Conservation (phyloP, 2,113 vertebrate genomes). For the Ifrita kowaldi region DNA sequence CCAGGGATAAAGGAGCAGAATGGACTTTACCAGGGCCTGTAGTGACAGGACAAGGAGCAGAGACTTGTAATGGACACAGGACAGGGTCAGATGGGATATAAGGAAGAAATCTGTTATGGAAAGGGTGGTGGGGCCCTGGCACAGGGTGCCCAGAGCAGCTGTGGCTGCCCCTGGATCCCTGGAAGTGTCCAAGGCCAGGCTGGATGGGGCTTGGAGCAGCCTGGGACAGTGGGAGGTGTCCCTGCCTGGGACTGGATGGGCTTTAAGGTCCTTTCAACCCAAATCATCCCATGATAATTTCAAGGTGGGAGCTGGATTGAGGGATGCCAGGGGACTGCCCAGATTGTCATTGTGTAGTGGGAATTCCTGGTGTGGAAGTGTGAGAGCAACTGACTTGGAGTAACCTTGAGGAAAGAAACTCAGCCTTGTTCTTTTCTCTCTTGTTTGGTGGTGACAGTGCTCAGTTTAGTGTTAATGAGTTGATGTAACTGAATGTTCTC, state of each 20-base stretch:
- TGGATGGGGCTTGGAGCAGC: rapidly evolving
- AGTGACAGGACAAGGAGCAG: neutral
- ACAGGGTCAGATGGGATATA: neutral
- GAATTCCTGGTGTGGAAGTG: neutral
- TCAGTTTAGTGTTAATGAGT: neutral
- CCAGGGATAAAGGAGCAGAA: neutral
- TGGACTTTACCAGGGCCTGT: neutral
- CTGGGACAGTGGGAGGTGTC: neutral
- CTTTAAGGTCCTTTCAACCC: neutral
- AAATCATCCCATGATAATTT: neutral
- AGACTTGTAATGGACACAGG: neutral
- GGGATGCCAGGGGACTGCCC: neutral
- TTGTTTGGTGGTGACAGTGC: neutral
- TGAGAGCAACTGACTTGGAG: rapidly evolving
- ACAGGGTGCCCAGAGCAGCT: neutral
- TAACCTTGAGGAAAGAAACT: neutral
- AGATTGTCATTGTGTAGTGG: neutral
- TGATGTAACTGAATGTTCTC: neutral
- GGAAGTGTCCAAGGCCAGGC: rapidly evolving
- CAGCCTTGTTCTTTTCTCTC: neutral
- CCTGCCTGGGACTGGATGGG: rapidly evolving
- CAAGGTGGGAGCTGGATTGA: neutral
- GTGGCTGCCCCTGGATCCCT: neutral
- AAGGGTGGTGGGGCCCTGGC: neutral
- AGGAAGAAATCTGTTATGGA: neutral